Conservation (phyloP, 2,888 invertebrate genomes). For the Diaprepes abbreviatus region DNA sequence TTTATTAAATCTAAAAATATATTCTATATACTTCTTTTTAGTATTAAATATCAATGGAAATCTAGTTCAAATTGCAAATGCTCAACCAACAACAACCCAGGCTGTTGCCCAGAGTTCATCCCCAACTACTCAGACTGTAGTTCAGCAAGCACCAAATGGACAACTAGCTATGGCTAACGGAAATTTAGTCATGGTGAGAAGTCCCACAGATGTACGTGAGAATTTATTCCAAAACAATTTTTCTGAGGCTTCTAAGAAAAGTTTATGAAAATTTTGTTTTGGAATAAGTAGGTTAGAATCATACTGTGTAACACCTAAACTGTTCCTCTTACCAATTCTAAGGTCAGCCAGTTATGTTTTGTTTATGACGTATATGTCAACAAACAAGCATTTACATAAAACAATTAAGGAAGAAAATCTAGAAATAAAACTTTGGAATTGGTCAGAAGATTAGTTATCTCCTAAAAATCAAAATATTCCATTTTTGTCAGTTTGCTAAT, state of each 20-base stretch:
- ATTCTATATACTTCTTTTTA: conserved; percentile 64
- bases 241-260: background rate
- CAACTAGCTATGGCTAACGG: conserved; percentile 75
- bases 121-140: conserved; percentile 65
- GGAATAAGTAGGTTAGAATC: background rate
- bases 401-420: too few relatives aligned
- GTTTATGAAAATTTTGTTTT: background rate
- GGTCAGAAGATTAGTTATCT: too few relatives aligned
- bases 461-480: too few relatives aligned
- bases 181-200: conserved; percentile 83
- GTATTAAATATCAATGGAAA: conserved; percentile 86
- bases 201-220: conserved; percentile 63
- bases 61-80: conserved; percentile 76
- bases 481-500: too few relatives aligned
- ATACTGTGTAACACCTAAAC: too few relatives aligned
- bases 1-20: background rate
- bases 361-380: too few relatives aligned
- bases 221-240: conserved; percentile 12
- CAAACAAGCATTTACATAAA: too few relatives aligned
- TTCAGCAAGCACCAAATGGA: conserved; percentile 67
- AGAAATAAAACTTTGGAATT: too few relatives aligned
- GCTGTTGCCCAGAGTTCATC: conserved; percentile 62
- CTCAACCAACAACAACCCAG: conserved; percentile 62
- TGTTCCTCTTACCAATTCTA: too few relatives aligned
- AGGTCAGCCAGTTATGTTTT: too few relatives aligned